Percentiles rank a stretch among this genome's conserved stretches.
Evolutionary conservation across 2,797 vertebrate genomes (phyloP).

Genomic region (Rhinoraja longicauda): DNA sequence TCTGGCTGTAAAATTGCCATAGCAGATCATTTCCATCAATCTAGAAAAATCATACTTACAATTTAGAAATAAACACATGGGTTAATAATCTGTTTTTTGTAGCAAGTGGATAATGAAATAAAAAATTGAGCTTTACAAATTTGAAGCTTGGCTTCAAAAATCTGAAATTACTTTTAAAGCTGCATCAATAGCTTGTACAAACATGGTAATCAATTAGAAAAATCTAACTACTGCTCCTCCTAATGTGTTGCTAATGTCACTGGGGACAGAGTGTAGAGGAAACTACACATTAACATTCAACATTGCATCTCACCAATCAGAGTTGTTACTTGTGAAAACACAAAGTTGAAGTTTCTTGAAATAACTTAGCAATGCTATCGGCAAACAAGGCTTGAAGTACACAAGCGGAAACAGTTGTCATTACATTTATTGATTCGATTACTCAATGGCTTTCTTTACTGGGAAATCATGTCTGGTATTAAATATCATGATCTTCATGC

Average conservation of each 20-base stretch:
- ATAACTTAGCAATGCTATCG: neutral
- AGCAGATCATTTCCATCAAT: neutral
- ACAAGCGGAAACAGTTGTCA: neutral
- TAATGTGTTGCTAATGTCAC: neutral
- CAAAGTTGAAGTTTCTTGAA: neutral
- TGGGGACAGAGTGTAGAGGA: constrained; percentile 9
- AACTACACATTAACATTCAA: neutral
- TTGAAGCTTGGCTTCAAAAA: neutral
- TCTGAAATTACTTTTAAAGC: neutral
- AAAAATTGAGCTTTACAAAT: neutral
- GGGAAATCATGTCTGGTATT: neutral
- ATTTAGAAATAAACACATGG: neutral
- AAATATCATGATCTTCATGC: neutral
- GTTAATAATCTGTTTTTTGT: neutral
- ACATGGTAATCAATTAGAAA: neutral
- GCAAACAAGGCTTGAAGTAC: neutral
- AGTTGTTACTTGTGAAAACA: neutral
- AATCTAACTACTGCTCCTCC: neutral
- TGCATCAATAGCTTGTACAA: neutral
- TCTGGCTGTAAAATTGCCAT: neutral
- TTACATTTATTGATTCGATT: neutral
- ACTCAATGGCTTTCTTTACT: neutral
- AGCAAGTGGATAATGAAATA: neutral
- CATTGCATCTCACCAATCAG: neutral
- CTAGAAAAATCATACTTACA: neutral